Evolutionary conservation across 2,888 invertebrate species (phyloP), one percentile per base, ranked within the genome.

Genomic region (Pedicia rivosa): DNA sequence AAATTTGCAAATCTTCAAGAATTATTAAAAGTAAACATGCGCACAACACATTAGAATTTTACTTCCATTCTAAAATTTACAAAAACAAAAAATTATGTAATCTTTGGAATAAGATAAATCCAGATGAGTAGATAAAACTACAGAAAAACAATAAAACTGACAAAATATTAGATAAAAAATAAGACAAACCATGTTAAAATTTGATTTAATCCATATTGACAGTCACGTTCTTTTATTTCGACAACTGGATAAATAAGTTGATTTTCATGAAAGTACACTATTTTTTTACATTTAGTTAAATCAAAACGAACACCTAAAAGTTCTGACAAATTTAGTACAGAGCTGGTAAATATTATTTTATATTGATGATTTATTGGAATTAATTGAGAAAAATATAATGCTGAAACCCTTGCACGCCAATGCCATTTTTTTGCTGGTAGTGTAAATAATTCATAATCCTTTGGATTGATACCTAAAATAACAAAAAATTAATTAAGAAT

Each of bases 191-290:
- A 70, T 10, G 78, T 70, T 25, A 74, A 57, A 33, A 81, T 74
- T 57, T 81, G 76, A 58, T 80, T 81, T 44, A 78, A 74, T 2
- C 78, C 78, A 57, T 72, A 81, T 52, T 81, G 80, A 44, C 78
- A 74, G 54, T 82, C 80, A 41, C 79, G 59, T 29, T 74, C 67
- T 48, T 78, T 72, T 2, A 68, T 64, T 39, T 71, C 65, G 34
- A 68, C 63, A 10, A 74, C 69, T 1, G 81, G 80, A 57, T 80
- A 81, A 1, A 72, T 64, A 19, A 81, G 55, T 51, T 82, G 80
- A 54, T 82, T 81, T 56, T 82, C 81, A 53, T 82, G 81, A 48
- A 81, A 81, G 50, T 80, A 82, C 1, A 81, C 60, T 15, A 80
- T 64, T 57, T 80, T 82, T 25, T 65, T 64, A 22, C 70, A 55